Evolutionary conservation across 2,888 invertebrate species (phyloP).

Genomic region (Drosophila ustulata): DNA sequence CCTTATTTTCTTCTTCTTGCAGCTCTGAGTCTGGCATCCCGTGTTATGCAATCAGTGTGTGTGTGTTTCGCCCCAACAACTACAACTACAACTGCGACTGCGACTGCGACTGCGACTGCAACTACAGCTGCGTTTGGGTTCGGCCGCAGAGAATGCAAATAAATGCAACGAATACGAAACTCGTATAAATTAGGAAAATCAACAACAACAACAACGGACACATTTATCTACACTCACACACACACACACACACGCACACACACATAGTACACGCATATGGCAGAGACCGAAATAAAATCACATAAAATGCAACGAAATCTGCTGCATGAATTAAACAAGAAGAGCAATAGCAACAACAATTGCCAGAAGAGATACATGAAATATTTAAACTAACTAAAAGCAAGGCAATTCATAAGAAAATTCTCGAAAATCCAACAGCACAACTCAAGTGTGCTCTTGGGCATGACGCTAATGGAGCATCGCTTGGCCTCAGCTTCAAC

Average conservation of each 20-base stretch:
- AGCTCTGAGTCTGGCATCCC: conserved; percentile 26
- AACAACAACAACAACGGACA: conserved; percentile 46
- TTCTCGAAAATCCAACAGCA: conserved; percentile 50
- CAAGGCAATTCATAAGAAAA: conserved; percentile 58
- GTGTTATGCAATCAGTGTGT: conserved; percentile 44
- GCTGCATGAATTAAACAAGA: conserved; percentile 58
- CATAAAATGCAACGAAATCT: conserved; percentile 69
- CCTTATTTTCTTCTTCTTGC: conserved; percentile 23
- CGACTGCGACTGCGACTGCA: not conserved
- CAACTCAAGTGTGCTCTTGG: conserved; percentile 54
- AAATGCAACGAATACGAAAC: conserved; percentile 54
- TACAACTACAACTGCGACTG: not conserved
- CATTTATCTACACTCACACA: conserved; percentile 1
- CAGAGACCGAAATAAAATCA: conserved; percentile 57
- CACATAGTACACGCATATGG: conserved; percentile 17
- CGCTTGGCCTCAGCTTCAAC: conserved; percentile 48
- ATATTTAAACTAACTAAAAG: conserved; percentile 69
- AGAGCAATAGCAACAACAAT: conserved; percentile 35
- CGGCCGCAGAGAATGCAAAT: conserved; percentile 60
- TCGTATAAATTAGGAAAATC: conserved; percentile 61
- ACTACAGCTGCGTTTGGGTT: conserved; percentile 39
- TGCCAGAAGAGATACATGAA: conserved; percentile 54
- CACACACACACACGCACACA: conserved; percentile 12
- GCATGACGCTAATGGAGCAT: conserved; percentile 70
- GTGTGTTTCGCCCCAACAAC: conserved; percentile 20